These are phyloP conservation scores for Acromyrmex echinatior DNA, from an alignment of 1,140 invertebrate genomes.

Conservation along the genomic window DNA sequence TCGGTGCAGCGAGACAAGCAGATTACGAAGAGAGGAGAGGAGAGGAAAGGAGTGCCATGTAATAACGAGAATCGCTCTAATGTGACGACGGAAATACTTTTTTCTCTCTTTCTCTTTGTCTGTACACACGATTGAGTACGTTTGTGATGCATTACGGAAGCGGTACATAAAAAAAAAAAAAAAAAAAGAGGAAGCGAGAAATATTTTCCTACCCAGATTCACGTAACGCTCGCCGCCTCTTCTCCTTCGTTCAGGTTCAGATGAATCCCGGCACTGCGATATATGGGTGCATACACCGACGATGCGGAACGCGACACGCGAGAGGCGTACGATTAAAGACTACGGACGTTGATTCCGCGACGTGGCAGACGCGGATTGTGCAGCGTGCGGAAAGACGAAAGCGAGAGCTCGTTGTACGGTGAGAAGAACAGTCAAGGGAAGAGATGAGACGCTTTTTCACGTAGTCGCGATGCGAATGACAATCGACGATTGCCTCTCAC, in stretches of 20 bases:
- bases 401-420: neutral
- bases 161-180: neutral
- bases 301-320: constrained; percentile 2
- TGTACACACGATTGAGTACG: constrained; percentile 18
- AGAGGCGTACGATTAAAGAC: constrained; percentile 17
- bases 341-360: neutral
- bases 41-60: neutral
- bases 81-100: neutral
- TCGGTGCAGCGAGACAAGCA: neutral
- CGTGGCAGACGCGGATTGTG: neutral
- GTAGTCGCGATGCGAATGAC: constrained; percentile 11
- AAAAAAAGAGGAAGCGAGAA: neutral
- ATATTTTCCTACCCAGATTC: constrained; percentile 34
- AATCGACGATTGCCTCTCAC: constrained; percentile 38
- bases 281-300: neutral
- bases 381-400: constrained; percentile 2
- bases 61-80: neutral
- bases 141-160: constrained; percentile 28
- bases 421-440: neutral
- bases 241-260: neutral
- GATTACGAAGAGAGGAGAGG: neutral
- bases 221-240: constrained; percentile 29
- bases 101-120: neutral
- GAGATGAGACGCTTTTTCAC: neutral
- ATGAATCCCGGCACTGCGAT: constrained; percentile 5